These are phyloP conservation scores for Eilema griseolum DNA, from an alignment of 2,888 invertebrate genomes.

Conservation along the genomic window DNA sequence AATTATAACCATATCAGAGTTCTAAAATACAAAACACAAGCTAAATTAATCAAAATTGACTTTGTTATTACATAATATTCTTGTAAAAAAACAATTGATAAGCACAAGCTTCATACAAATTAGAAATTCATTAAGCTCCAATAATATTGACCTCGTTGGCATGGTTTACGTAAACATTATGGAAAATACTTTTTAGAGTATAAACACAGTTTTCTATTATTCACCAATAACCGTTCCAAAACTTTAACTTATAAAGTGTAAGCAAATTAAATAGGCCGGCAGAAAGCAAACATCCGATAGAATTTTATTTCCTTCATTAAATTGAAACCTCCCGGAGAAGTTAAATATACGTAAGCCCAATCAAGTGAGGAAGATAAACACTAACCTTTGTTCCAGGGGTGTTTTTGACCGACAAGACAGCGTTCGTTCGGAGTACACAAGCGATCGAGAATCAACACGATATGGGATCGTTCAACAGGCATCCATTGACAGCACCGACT, in stretches of 20 bases:
- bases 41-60: too few relatives aligned
- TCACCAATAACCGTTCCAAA: conserved; percentile 1
- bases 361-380: conserved; percentile 43
- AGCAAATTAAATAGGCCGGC: conserved; percentile 6
- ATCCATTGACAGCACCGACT: conserved; percentile 97
- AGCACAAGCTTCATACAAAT: not conserved
- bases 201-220: conserved; percentile 5
- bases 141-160: not conserved
- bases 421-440: conserved; percentile 95
- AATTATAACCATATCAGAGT: too few relatives aligned
- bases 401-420: conserved; percentile 96
- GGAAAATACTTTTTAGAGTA: not conserved
- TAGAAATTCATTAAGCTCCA: not conserved
- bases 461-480: conserved; percentile 97
- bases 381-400: conserved; percentile 87
- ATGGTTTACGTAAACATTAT: not conserved
- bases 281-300: conserved; percentile 7
- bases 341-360: conserved; percentile 34
- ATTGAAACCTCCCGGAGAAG: conserved; percentile 25
- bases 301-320: conserved; percentile 25
- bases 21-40: too few relatives aligned
- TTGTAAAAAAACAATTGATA: not conserved
- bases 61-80: not conserved
- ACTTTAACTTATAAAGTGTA: not conserved
- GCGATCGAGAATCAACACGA: conserved; percentile 94